Evolutionary conservation across 1,140 invertebrate genomes (phyloP).

Genomic region (Bombyx mandarina): DNA sequence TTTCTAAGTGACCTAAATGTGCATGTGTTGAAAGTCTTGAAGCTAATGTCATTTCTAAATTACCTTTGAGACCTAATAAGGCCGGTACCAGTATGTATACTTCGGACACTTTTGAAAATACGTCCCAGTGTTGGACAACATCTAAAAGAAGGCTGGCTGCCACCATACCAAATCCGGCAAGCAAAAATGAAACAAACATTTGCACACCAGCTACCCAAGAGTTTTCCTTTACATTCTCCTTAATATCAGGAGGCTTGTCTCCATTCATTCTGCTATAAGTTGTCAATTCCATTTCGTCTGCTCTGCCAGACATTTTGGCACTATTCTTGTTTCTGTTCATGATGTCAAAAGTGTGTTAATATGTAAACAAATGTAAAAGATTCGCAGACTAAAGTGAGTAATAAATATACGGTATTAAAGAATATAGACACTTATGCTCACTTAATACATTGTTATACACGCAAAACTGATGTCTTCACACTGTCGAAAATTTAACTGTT

Average conservation of each 20-base stretch:
- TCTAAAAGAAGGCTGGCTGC: constrained; percentile 89
- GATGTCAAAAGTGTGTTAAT: constrained; percentile 4
- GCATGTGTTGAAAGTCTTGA: constrained; percentile 92
- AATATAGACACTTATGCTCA: neutral
- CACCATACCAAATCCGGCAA: constrained; percentile 95
- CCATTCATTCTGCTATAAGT: constrained; percentile 43
- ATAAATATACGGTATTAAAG: neutral
- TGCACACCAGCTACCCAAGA: constrained; percentile 81
- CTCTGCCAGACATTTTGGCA: constrained; percentile 38
- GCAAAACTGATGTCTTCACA: too few species aligned
- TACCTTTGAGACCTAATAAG: constrained; percentile 95
- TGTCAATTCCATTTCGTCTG: constrained; percentile 31
- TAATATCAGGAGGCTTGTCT: constrained; percentile 53
- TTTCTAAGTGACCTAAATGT: constrained; percentile 86
- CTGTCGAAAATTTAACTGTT: too few species aligned
- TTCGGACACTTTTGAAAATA: constrained; percentile 88
- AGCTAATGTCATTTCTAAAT: constrained; percentile 97
- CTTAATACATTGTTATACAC: neutral
- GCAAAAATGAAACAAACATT: constrained; percentile 90
- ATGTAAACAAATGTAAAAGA: neutral
- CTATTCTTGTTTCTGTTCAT: constrained; percentile 61
- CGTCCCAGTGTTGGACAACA: constrained; percentile 89
- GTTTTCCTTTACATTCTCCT: constrained; percentile 46
- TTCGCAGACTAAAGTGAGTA: too few species aligned
- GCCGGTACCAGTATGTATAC: constrained; percentile 95